Conservation (phyloP, 2,888 invertebrate genomes). For the Atherix ibis region DNA sequence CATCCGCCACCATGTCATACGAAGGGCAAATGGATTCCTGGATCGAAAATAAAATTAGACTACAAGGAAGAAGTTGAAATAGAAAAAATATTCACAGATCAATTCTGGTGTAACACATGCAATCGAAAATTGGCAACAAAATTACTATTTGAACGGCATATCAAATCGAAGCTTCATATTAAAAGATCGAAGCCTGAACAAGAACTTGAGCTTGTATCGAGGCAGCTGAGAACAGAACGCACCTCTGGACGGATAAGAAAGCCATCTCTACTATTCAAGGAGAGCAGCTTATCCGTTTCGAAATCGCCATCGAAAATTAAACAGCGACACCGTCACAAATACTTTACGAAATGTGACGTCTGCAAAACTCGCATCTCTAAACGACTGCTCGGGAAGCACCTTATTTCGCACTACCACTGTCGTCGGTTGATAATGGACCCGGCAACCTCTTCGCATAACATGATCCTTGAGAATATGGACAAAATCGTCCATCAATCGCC, state of each 20-base stretch:
- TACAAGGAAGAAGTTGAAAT: slow-evolving; percentile 35
- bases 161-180: slow-evolving; percentile 56
- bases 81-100: slow-evolving; percentile 30
- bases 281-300: slow-evolving; percentile 20
- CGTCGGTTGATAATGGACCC: slow-evolving; percentile 48
- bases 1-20: slow-evolving; percentile 55
- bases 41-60: slow-evolving; percentile 40
- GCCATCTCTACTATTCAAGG: slow-evolving; percentile 31
- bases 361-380: slow-evolving; percentile 53
- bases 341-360: slow-evolving; percentile 49
- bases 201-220: slow-evolving; percentile 44
- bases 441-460: slow-evolving; percentile 39
- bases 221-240: not conserved
- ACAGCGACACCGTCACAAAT: slow-evolving; percentile 40
- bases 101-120: slow-evolving; percentile 70
- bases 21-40: slow-evolving; percentile 71
- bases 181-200: slow-evolving; percentile 48
- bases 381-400: slow-evolving; percentile 63
- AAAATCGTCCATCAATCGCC: slow-evolving; percentile 67
- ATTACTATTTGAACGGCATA: slow-evolving; percentile 58
- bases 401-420: slow-evolving; percentile 74
- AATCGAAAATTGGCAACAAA: slow-evolving; percentile 58
- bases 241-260: slow-evolving; percentile 20
- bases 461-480: slow-evolving; percentile 61
- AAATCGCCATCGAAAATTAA: slow-evolving; percentile 15